Evolutionary conservation across 2,888 invertebrate genomes (phyloP), one percentile per base, ranked within the genome.

Genomic region (Ceriagrion tenellum): DNA sequence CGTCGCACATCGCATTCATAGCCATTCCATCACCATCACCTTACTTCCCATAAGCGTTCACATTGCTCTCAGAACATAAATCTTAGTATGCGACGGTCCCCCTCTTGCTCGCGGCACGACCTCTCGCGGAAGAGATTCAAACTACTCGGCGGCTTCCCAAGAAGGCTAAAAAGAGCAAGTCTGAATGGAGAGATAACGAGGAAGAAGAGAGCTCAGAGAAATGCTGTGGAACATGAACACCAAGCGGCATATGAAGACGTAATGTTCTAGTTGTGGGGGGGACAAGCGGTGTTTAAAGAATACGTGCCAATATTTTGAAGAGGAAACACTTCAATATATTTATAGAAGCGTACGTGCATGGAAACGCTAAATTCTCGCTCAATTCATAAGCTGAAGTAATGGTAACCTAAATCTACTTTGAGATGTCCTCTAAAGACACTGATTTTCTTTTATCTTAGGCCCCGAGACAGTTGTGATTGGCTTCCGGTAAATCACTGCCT

Each of bases 1-100:
- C 91, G 91, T 91, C 91, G 40, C 91, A 69, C 91, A 63, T 63
- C 30, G 35, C 63, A 63, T 81, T 81, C 81, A 91, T 40, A 63
- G 40, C 40, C 91, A 56, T 69, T 40, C 91, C 91, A 23, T 55
- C 89, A n/a, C 89, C 89, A 89, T 55, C 89, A 55, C 55, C 89
- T 55, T 55, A 47, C 93, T 69, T 93, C 47, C 93, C 93, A 93
- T 93, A 93, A 93, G 93, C 93, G 69, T 63, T 93, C 93, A n/a
- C 93, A 74, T 74, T 47, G 93, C 93, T 69, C 74, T 93, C 91
- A 23, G 59, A 26, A 69, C 91, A 91, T 91, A 91, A 91, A 91
- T 91, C 91, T 63, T 55, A 40, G 93, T 40, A 93, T 93, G 93
- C 56, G 93, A 93, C 93, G 93, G 93, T 93, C 93, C 91, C 91